Evolutionary conservation across 2,888 invertebrate genomes (phyloP).

Genomic region (Tenthredo livida): DNA sequence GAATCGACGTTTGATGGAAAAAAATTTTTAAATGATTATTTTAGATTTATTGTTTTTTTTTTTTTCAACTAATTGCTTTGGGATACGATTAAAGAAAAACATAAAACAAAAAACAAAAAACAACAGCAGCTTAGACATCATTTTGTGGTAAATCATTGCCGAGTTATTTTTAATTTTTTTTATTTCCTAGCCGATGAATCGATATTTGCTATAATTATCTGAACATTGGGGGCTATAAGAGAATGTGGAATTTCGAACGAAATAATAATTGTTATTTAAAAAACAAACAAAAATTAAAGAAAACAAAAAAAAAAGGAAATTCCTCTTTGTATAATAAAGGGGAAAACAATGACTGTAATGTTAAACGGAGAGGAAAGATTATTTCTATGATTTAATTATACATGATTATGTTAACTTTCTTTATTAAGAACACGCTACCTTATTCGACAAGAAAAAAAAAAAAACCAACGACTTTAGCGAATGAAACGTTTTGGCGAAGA

Average conservation of each 20-base stretch:
- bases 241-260: neutral
- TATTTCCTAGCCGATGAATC: neutral
- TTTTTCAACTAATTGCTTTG: neutral
- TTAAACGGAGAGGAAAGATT: neutral
- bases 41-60: too few species aligned
- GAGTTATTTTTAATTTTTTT: neutral
- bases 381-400: conserved; percentile 8
- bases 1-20: neutral
- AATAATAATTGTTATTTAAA: conserved; percentile 3
- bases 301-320: too few species aligned
- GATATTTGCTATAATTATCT: neutral
- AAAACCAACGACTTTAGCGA: neutral
- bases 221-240: neutral
- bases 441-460: neutral
- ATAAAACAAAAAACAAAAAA: neutral
- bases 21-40: neutral
- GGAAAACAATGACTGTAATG: neutral
- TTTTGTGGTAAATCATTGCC: neutral
- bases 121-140: neutral
- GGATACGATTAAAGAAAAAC: neutral
- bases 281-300: neutral
- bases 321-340: neutral
- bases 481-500: neutral
- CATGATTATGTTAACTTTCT: neutral
- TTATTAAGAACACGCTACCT: neutral